Conservation (phyloP, 2,113 vertebrate species). For the Ariopsis seemanni region DNA sequence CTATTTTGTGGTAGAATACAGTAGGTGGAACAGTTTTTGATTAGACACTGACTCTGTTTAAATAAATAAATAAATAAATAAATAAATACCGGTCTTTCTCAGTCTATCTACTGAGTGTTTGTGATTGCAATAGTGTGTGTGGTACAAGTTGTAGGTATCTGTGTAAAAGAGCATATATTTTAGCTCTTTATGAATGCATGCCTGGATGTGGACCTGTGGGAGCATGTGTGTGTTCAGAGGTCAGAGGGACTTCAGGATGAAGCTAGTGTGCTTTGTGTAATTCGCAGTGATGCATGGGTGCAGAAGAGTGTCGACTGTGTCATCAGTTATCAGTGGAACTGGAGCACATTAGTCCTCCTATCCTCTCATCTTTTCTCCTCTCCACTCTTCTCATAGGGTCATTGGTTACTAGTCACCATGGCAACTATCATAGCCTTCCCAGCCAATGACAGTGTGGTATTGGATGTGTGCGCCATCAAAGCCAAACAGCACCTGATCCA, state of each 20-base stretch:
- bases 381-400: slow-evolving; percentile 14
- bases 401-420: slow-evolving; percentile 42
- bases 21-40: not conserved
- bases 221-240: slow-evolving; percentile 19
- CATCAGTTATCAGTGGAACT: slow-evolving; percentile 39
- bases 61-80: no score
- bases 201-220: not conserved
- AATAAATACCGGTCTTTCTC: not conserved
- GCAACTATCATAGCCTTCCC: slow-evolving; percentile 41
- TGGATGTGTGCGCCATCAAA: not conserved
- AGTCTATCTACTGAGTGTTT: slow-evolving; percentile 15
- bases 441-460: slow-evolving; percentile 10
- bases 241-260: slow-evolving; percentile 22
- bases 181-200: not conserved
- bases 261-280: slow-evolving; percentile 26
- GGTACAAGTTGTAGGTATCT: not conserved
- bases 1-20: not conserved
- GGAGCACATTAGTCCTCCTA: slow-evolving; percentile 10
- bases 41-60: not conserved
- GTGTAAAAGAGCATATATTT: not conserved
- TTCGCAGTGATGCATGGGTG: slow-evolving; percentile 31
- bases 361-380: slow-evolving; percentile 2
- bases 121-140: not conserved
- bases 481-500: not conserved
- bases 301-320: slow-evolving; percentile 23